Percentiles rank a stretch among this genome's conserved stretches.
phyloP scores from a whole-genome alignment of 2,888 invertebrate species.

The Chrysopilus asiliformis region DNA sequence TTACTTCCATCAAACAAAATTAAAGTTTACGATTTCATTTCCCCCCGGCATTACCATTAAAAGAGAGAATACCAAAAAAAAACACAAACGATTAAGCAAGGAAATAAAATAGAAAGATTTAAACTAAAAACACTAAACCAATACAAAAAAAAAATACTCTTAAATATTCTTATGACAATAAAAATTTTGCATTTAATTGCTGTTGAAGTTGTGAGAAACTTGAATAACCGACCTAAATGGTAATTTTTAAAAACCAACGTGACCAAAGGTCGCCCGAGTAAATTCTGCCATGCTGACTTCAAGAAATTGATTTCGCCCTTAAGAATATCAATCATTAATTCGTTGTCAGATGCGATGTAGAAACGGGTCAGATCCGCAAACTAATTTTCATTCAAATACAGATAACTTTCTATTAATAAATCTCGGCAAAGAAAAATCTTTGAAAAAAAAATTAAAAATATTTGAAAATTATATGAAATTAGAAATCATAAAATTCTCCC shows the following conservation, averaged over 20 bases:
- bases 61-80: too few relatives aligned
- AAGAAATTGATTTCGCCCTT: slow-evolving; percentile 95
- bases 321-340: slow-evolving; percentile 94
- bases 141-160: slow-evolving; percentile 17
- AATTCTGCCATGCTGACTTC: slow-evolving; percentile 96
- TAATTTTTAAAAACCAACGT: slow-evolving; percentile 78
- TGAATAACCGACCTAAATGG: slow-evolving; percentile 60
- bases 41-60: too few relatives aligned
- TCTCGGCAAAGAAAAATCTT: too few relatives aligned
- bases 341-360: slow-evolving; percentile 97
- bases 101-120: too few relatives aligned
- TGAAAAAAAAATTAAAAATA: background rate
- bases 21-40: too few relatives aligned
- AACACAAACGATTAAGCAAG: too few relatives aligned
- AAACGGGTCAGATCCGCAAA: slow-evolving; percentile 95
- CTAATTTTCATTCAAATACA: too few relatives aligned
- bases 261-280: slow-evolving; percentile 91
- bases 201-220: too few relatives aligned
- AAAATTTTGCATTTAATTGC: too few relatives aligned
- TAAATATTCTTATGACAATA: too few relatives aligned
- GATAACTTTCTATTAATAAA: too few relatives aligned
- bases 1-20: background rate
- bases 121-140: slow-evolving; percentile 17
- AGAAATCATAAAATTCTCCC: slow-evolving; percentile 6
- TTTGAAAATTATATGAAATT: background rate